phyloP scores from a whole-genome alignment of 2,797 vertebrate genomes.

The Smutsia temminckii region DNA sequence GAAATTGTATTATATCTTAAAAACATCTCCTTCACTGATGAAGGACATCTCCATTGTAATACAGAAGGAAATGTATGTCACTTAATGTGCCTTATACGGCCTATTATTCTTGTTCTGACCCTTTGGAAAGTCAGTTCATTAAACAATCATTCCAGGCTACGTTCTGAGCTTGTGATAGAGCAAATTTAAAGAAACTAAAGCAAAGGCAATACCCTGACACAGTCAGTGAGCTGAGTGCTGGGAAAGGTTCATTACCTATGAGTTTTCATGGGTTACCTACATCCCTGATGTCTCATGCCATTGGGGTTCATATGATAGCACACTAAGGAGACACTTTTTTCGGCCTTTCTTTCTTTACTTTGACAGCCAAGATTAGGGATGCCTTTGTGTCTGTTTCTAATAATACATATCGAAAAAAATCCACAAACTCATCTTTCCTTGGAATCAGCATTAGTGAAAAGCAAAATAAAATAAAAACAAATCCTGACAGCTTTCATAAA shows the following conservation, averaged over 20 bases:
- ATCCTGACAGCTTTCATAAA: neutral
- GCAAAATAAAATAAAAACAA: constrained; percentile 33
- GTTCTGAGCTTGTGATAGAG: neutral
- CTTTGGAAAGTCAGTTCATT: constrained; percentile 41
- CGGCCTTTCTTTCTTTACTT: neutral
- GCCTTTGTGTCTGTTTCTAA: neutral
- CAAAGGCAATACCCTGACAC: neutral
- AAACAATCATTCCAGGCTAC: neutral
- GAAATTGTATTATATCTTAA: constrained; percentile 28
- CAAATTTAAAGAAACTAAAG: constrained; percentile 37
- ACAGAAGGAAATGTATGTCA: neutral
- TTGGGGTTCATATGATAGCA: neutral
- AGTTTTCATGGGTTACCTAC: neutral
- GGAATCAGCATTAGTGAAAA: constrained; percentile 28
- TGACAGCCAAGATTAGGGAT: neutral
- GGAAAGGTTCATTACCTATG: neutral
- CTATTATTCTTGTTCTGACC: neutral
- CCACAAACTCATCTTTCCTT: constrained; percentile 13
- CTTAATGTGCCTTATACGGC: neutral
- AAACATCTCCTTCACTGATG: neutral
- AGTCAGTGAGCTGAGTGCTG: neutral
- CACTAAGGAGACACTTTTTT: neutral
- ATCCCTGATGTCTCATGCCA: neutral
- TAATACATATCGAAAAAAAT: neutral
- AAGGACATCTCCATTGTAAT: constrained; percentile 13